These are phyloP conservation scores for Eupeodes luniger DNA, from an alignment of 2,888 invertebrate genomes.

Conservation along the genomic window DNA sequence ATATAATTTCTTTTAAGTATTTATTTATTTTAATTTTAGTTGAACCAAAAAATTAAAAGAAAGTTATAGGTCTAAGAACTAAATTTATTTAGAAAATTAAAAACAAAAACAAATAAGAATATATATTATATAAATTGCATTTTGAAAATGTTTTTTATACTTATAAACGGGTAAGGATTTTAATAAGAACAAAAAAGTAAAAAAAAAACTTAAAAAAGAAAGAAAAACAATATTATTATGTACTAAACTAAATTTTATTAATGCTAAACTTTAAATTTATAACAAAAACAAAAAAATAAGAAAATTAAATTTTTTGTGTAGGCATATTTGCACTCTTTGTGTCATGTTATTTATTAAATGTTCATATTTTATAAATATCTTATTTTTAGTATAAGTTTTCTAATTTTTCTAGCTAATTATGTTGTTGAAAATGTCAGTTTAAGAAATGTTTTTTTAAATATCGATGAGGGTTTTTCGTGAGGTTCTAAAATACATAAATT, in stretches of 20 bases:
- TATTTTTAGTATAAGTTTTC: neutral
- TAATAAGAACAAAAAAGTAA: slow-evolving; percentile 13
- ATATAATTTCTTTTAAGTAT: slow-evolving; percentile 46
- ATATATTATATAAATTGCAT: slow-evolving; percentile 49
- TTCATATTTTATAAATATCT: slow-evolving; percentile 1
- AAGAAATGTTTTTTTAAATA: neutral
- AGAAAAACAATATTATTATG: neutral
- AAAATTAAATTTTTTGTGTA: slow-evolving; percentile 57
- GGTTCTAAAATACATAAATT: neutral
- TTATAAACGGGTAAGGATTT: slow-evolving; percentile 73
- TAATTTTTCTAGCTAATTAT: slow-evolving; percentile 27
- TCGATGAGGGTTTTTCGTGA: neutral
- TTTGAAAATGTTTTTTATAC: slow-evolving; percentile 75
- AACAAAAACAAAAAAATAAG: slow-evolving; percentile 14
- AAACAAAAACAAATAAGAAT: slow-evolving; percentile 28
- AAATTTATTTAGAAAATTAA: slow-evolving; percentile 68
- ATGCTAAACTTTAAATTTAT: slow-evolving; percentile 43
- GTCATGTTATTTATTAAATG: slow-evolving; percentile 60
- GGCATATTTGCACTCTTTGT: slow-evolving; percentile 69
- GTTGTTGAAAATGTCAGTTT: neutral
- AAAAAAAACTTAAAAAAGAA: neutral
- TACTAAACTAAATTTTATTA: slow-evolving; percentile 44
- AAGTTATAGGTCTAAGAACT: slow-evolving; percentile 49
- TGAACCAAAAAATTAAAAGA: slow-evolving; percentile 14
- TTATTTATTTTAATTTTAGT: slow-evolving; percentile 61